Base-by-base conservation (phyloP, 2,113 vertebrate genomes). In the Syrrhaptes paradoxus region DNA sequence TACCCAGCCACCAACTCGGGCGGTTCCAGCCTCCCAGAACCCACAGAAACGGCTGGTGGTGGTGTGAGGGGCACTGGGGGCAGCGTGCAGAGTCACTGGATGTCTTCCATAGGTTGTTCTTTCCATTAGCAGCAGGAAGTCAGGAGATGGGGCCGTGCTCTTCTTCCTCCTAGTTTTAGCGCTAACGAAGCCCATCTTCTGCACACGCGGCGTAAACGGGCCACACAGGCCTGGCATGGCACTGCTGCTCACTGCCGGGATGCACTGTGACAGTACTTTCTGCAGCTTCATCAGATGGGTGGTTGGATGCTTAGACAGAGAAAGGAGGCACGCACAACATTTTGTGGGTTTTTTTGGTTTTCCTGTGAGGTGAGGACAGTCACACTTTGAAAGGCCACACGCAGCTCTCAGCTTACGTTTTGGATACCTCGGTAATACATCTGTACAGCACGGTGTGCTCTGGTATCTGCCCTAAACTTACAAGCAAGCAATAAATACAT, bases 131-230 rank as follows among this genome's bases (percentile, higher is more conserved):
- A 79, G 6, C 1, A 31, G 31, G 46, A 70, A 51, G 51, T 24
- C 6, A 25, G 49, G 45, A 71, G 32, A 75, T 32, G 14, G 31
- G 36, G 34, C 36, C 36, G 12, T 8, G 19, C 18, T 77, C 10
- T 3, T 84, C 75, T 77, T 72, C 55, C 59, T 86, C 48, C 66
- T 80, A 4, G 5, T 61, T 67, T 59, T 20, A 72, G 24, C 22
- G 58, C 62, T 58, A 48, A 38, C 20, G 59, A 59, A 58, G 31
- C 16, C 8, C 31, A 11, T 6, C 4, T 79, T 45, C 36, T 17
- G n/a, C 11, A 28, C 11, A 7, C 17, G 4, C 2, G 18, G 46
- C 29, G 9, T 19, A n/a, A 46, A 63, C 0, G 0, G 21, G 41
- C 51, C 41, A 25, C 9, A 26, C 17, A 36, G 49, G 36, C 25